Evolutionary conservation across 1,140 invertebrate species (phyloP), one percentile per base, ranked within the genome.

Genomic region (Listronotus oregonensis): DNA sequence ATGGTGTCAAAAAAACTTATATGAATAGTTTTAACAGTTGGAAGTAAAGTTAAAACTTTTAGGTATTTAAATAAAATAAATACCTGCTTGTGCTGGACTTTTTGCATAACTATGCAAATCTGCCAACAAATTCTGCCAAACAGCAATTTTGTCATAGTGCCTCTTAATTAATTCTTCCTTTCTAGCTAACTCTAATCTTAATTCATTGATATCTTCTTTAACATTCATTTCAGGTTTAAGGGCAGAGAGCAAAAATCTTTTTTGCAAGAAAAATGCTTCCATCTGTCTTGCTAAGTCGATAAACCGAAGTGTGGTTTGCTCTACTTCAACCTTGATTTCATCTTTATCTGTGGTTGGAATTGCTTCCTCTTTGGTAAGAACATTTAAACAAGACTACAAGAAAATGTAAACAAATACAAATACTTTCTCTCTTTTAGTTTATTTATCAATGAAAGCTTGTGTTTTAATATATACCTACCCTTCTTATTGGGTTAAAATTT

Each of bases 251-350:
- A 96, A 81, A 75, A 97, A 91, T 74, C 94, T 82, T 79, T 96
- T 96, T 77, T 96, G 94, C 0, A 98, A 78, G 75, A 98, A 98
- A 78, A 95, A 96, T 1, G 91, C 91, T 80, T 98, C 95, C 87
- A 96, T 93, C 81, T 95, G 92, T 31, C 93, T 83, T 0, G 94
- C 94, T 32, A 94, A 82, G 78, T 97, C 95, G 37, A 97, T 87
- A 76, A 97, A 96, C 64, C 89, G 83, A 57, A 91, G 81, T 40
- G 91, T 87, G 14, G 88, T 89, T 80, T 94, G 88, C 71, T 97
- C 95, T 1, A 95, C 92, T 81, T 92, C 92, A 0, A 89, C 85
- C 58, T 88, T 86, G 10, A 91, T 88, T 78, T 94, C 92, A 74
- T 94, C 91, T 77, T 93, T 92, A 72, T 93, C 91, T 63, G 88